These are phyloP conservation scores for Siniperca knerii DNA, from an alignment of 2,113 vertebrate genomes.

Conservation along the genomic window DNA sequence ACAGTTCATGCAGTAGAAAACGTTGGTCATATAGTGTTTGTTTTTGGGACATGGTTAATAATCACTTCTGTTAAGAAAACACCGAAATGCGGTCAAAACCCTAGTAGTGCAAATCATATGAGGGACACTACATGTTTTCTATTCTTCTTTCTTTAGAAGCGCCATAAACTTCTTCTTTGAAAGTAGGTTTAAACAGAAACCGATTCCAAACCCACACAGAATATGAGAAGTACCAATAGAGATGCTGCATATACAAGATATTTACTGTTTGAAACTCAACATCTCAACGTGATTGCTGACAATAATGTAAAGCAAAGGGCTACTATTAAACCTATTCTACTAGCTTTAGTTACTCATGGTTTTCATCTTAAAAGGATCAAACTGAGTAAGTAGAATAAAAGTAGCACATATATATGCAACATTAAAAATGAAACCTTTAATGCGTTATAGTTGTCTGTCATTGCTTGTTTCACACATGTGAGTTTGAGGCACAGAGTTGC, in stretches of 20 bases:
- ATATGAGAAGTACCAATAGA: conserved; percentile 1
- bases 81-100: background rate
- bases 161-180: background rate
- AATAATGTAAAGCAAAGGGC: background rate
- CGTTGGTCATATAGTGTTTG: background rate
- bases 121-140: background rate
- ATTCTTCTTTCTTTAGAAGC: conserved; percentile 13
- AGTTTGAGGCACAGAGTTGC: background rate
- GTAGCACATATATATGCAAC: background rate
- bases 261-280: background rate
- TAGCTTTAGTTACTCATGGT: background rate
- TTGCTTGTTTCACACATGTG: background rate
- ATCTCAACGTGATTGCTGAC: background rate
- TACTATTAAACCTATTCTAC: background rate
- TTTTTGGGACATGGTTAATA: background rate
- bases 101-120: background rate
- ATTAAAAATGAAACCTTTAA: background rate
- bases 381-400: background rate
- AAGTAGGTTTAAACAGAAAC: background rate
- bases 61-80: conserved; percentile 8
- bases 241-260: background rate
- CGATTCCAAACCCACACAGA: background rate
- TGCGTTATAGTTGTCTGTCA: background rate
- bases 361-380: background rate
- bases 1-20: background rate